Evolutionary conservation across 1,140 invertebrate genomes (phyloP).

Genomic region (Cotesia vestalis): DNA sequence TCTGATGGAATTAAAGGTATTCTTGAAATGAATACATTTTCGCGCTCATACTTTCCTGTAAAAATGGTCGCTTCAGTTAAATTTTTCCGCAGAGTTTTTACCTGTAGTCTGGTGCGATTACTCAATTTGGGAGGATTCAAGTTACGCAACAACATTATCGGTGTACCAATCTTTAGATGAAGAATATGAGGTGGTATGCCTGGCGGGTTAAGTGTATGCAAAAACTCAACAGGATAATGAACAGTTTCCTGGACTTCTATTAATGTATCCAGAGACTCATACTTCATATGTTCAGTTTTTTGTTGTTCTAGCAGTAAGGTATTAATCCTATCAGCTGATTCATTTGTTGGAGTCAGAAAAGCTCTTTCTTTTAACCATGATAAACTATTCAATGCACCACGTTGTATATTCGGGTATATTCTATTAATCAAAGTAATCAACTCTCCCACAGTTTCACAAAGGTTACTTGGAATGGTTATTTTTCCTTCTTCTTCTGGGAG

Average conservation of each 20-base stretch:
- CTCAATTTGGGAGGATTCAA: slow-evolving; percentile 32
- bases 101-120: slow-evolving; percentile 40
- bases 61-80: slow-evolving; percentile 43
- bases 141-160: slow-evolving; percentile 63
- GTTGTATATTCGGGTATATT: slow-evolving; percentile 49
- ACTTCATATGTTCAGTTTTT: slow-evolving; percentile 38
- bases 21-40: slow-evolving; percentile 31
- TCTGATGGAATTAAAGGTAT: slow-evolving; percentile 24
- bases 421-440: slow-evolving; percentile 49
- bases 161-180: slow-evolving; percentile 47
- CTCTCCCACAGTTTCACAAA: neutral
- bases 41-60: slow-evolving; percentile 36
- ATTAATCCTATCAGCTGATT: slow-evolving; percentile 42
- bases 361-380: slow-evolving; percentile 44
- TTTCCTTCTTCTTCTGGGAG: neutral
- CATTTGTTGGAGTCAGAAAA: slow-evolving; percentile 46
- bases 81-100: slow-evolving; percentile 36
- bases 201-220: slow-evolving; percentile 56
- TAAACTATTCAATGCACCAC: slow-evolving; percentile 43
- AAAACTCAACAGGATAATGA: slow-evolving; percentile 24
- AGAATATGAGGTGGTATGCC: slow-evolving; percentile 55
- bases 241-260: slow-evolving; percentile 48
- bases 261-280: slow-evolving; percentile 53
- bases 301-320: slow-evolving; percentile 39
- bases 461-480: slow-evolving; percentile 1